Evolutionary conservation across 2,888 invertebrate species (phyloP), one percentile per base, ranked within the genome.

Genomic region (Synanthedon tipuliformis): DNA sequence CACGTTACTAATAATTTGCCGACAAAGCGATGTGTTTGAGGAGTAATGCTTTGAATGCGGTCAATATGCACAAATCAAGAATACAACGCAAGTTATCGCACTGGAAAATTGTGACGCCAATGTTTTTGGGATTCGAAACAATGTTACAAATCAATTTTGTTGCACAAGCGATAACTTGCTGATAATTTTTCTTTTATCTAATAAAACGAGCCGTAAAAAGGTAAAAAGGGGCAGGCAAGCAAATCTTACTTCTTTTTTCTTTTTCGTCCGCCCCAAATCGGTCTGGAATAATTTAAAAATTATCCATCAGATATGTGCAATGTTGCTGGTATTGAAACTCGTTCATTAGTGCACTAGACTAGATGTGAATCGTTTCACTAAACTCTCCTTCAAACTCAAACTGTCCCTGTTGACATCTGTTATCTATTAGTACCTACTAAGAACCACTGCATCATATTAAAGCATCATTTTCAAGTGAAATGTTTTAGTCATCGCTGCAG

Each of bases 181-280:
- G 65, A 66, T 52, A 51, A 62, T 64, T 69, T 68, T 61, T 63
- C 69, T 75, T 74, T 34, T 34, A 66, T 82, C 85, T 88, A 88
- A 82, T 74, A 76, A 83, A 88, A 86, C 81, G 85, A 87, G 81
- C 81, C 75, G 77, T 84, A 82, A 84, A 81, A 74, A 83, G 78
- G 81, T 84, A 83, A 82, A 34, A 85, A 84, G 84, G 88, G 88
- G 86, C 88, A 88, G 87, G 79, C 88, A 88, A 88, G 88, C 90
- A 90, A 34, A 89, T 93, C 95, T 95, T 95, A 95, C 95, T 95
- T 95, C 95, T 95, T 95, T 95, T 94, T 95, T 95, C 94, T 95
- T 95, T 95, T 95, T 95, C 95, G 94, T 94, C 93, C 95, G 94
- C 94, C 95, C 95, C 94, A 94, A 94, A 93, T 92, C 92, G 90